These are phyloP conservation scores for Festucalex cinctus DNA, from an alignment of 2,113 vertebrate species.

Conservation along the genomic window DNA sequence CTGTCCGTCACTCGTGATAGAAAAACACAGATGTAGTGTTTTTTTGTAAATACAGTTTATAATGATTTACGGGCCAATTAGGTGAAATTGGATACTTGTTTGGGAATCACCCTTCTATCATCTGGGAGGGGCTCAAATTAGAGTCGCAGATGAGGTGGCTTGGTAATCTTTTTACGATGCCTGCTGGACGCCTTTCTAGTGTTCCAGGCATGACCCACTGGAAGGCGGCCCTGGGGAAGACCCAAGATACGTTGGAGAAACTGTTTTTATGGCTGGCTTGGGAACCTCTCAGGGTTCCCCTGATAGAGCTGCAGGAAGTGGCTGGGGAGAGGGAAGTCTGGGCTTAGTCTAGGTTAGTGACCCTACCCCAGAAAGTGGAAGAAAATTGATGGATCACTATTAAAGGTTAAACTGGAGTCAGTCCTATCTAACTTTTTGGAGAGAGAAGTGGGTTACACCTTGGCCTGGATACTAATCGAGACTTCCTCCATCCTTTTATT, in stretches of 20 bases:
- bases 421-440: too few species aligned
- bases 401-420: not conserved
- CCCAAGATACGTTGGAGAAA: not conserved
- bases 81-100: not conserved
- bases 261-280: not conserved
- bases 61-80: too few species aligned
- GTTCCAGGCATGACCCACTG: not conserved
- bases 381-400: not conserved
- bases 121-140: too few species aligned
- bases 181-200: not conserved
- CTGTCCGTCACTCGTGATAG: too few species aligned
- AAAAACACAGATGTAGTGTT: too few species aligned
- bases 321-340: not conserved
- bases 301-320: not conserved
- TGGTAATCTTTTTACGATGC: not conserved
- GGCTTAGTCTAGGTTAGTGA: not conserved
- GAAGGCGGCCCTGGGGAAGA: not conserved
- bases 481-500: too few species aligned
- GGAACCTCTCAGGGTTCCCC: not conserved
- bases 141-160: not conserved
- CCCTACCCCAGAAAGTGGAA: not conserved
- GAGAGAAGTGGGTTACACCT: too few species aligned
- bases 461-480: too few species aligned
- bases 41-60: too few species aligned
- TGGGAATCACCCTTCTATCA: not conserved